Evolutionary conservation across 2,113 vertebrate species (phyloP).

Genomic region (Sisor rabdophorus): DNA sequence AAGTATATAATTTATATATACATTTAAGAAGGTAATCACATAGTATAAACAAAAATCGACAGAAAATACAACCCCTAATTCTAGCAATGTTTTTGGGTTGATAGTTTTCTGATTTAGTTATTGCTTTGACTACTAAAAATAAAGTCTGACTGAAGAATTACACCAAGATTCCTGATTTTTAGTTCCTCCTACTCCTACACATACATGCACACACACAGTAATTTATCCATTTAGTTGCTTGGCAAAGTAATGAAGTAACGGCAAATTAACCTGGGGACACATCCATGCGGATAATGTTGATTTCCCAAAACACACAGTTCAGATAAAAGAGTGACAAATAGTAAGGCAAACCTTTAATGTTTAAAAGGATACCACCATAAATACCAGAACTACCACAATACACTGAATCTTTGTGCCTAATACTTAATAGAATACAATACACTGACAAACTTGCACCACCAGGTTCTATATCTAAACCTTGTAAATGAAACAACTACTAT

Average conservation of each 20-base stretch:
- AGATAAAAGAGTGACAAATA: constrained; percentile 3
- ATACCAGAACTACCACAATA: neutral
- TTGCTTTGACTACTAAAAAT: too few relatives aligned
- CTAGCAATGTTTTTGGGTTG: too few relatives aligned
- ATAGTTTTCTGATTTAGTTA: too few relatives aligned
- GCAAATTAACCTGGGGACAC: neutral
- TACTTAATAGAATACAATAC: neutral
- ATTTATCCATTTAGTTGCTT: constrained; percentile 3
- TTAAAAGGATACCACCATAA: neutral
- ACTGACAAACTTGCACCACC: constrained; percentile 54
- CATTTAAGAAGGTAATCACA: too few relatives aligned
- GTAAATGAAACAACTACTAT: constrained; percentile 38
- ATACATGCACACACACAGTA: constrained; percentile 8
- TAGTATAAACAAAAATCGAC: too few relatives aligned
- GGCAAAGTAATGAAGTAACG: neutral
- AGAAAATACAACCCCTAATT: too few relatives aligned
- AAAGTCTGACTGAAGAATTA: too few relatives aligned
- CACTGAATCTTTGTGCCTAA: neutral
- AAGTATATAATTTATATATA: too few relatives aligned
- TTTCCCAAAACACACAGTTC: neutral
- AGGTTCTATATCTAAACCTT: constrained; percentile 54
- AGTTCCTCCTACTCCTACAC: neutral
- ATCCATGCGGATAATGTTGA: neutral
- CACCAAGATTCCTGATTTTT: neutral
- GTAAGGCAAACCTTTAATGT: neutral